A percentile compares a stretch with the other conserved stretches of the same genome.
Conservation (phyloP, 2,113 vertebrate genomes). For the Anas platyrhynchos region DNA sequence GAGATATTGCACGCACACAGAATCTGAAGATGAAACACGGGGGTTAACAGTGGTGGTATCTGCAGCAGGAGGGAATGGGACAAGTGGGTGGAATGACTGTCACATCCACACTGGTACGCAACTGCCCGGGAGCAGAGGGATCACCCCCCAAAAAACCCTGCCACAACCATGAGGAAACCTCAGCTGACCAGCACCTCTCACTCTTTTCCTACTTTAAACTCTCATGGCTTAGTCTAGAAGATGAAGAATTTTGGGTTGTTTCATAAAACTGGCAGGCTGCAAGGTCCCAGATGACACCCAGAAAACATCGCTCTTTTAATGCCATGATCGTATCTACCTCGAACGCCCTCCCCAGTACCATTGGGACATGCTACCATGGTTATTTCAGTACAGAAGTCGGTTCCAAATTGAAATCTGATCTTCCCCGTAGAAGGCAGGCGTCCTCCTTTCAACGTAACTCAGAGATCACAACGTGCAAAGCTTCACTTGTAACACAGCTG, state of each 20-base stretch:
- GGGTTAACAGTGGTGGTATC: neutral
- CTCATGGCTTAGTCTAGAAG: neutral
- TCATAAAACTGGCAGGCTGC: neutral
- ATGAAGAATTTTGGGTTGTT: neutral
- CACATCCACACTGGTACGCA: neutral
- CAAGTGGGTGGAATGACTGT: neutral
- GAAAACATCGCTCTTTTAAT: neutral
- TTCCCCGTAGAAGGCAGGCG: neutral
- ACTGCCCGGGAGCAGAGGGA: neutral
- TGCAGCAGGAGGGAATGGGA: neutral
- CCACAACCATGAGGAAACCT: neutral
- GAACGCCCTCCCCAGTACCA: neutral
- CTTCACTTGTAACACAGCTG: neutral
- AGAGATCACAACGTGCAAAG: neutral
- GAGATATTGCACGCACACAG: neutral
- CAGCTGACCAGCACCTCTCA: neutral
- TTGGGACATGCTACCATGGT: neutral
- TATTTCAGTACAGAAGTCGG: neutral
- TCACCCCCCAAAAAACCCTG: neutral
- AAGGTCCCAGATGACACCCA: neutral
- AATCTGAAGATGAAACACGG: neutral
- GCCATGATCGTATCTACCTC: neutral
- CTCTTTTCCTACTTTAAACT: neutral
- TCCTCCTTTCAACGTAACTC: neutral
- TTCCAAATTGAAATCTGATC: neutral